Evolutionary conservation across 2,797 vertebrate species (phyloP), one percentile per base, ranked within the genome.

Genomic region (Pelobates cultripes): DNA sequence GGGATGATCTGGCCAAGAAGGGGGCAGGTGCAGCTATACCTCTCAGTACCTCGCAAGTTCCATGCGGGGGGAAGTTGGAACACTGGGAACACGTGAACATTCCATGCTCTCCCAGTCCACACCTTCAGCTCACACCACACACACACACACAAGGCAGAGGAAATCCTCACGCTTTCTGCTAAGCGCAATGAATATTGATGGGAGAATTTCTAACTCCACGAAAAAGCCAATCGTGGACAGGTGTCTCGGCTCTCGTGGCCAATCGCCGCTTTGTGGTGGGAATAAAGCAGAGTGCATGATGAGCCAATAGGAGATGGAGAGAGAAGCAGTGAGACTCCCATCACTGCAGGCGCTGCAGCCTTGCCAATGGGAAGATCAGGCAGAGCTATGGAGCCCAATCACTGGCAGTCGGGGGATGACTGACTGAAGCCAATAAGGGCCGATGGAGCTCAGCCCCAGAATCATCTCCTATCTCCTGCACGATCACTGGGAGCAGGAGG

Each of bases 391-490:
- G 68, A 67, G 40, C 45, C 80, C 74, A 67, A 77, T 77, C 75
- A 82, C 17, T 14, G 28, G 44, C 51, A 14, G 57, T 28, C 64
- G 63, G 44, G 51, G 12, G 14, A 72, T 40, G 41, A 10, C 51
- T 64, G 55, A 1, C 10, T 41, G 42, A 13, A 51, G 71, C 81
- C 81, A 83, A 74, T 83, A 13, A 47, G 28, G 60, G 6, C 41
- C n/a, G 47, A 10, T 2, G 70, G 47, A 78, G 15, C 10, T n/a
- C n/a, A 8, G 72, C 60, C 70, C 42, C 4, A 13, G 44, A 78
- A 75, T 70, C 60, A 83, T 83, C 76, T 75, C 71, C 63, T 78
- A 73, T 43, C 79, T 78, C 69, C 43, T 64, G 70, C 74, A 77
- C 69, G 75, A 73, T 82, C 80, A 41, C 53, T 44, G 8, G 61